Conservation (phyloP, 64 coral and sea anemone genomes). For the Actinia equina region DNA sequence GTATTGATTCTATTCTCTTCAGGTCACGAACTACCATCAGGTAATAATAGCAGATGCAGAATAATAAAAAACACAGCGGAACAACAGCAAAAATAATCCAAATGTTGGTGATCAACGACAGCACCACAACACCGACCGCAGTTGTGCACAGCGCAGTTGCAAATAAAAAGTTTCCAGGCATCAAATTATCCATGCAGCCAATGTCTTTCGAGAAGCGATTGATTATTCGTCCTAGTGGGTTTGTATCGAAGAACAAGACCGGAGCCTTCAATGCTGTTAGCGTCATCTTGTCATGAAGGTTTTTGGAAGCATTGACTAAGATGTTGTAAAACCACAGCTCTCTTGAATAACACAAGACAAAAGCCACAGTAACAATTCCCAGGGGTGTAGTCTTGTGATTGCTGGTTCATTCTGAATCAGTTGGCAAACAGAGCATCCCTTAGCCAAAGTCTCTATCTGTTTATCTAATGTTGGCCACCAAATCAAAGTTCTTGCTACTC, state of each 20-base stretch:
- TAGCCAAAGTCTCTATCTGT: too few relatives aligned
- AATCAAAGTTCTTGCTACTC: too few relatives aligned
- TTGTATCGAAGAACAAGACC: conserved; percentile 59
- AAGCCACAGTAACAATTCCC: neutral
- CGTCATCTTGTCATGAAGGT: conserved; percentile 53
- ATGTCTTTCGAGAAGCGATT: conserved; percentile 63
- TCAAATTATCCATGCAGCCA: neutral
- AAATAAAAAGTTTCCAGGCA: conserved; percentile 14
- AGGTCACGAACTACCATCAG: conserved; percentile 42
- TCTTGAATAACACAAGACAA: neutral
- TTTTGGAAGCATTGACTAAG: neutral
- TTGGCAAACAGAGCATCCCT: too few relatives aligned
- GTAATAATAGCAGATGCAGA: conserved; percentile 38
- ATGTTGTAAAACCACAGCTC: neutral
- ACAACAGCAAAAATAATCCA: conserved; percentile 49
- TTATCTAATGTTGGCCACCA: too few relatives aligned
- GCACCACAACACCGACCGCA: conserved; percentile 13
- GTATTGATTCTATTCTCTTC: conserved; percentile 38
- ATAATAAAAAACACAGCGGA: conserved; percentile 11
- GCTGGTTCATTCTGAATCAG: too few relatives aligned
- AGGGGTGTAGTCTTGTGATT: too few relatives aligned
- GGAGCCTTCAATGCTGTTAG: conserved; percentile 26
- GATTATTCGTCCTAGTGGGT: conserved; percentile 58
- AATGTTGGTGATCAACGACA: conserved; percentile 42
- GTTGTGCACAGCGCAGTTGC: neutral